These are phyloP conservation scores for Ptyas mucosa DNA, from an alignment of 2,113 vertebrate genomes.

Conservation along the genomic window DNA sequence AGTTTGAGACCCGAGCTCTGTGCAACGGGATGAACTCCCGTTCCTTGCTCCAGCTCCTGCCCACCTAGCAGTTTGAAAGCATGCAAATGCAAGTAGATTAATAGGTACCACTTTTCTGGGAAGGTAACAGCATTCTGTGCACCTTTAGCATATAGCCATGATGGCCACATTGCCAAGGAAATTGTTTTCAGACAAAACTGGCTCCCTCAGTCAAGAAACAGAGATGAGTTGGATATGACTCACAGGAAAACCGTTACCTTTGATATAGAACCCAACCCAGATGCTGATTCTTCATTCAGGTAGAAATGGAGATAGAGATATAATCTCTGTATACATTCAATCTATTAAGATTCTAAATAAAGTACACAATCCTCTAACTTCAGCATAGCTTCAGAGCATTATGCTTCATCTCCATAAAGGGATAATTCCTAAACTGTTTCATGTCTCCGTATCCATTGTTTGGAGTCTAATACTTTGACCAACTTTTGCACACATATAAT, in stretches of 20 bases:
- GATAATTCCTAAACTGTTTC: neutral
- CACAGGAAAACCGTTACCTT: neutral
- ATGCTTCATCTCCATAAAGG: neutral
- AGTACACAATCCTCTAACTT: neutral
- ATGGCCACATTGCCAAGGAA: neutral
- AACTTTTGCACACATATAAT: neutral
- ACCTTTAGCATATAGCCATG: neutral
- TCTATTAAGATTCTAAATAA: neutral
- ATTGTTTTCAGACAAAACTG: neutral
- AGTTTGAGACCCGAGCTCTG: neutral
- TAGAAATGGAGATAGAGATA: neutral
- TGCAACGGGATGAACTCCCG: neutral
- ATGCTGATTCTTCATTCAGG: neutral
- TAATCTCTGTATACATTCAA: neutral
- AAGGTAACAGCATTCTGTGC: neutral
- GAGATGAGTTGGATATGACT: neutral
- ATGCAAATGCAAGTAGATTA: neutral
- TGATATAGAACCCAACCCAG: neutral
- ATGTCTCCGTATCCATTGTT: constrained; percentile 6
- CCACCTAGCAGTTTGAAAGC: neutral
- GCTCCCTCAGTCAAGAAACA: neutral
- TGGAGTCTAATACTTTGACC: neutral
- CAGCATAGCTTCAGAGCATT: neutral
- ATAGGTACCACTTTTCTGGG: neutral
- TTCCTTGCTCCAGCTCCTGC: neutral